Conservation (phyloP, 2,113 vertebrate genomes). For the Catharus minimus region DNA sequence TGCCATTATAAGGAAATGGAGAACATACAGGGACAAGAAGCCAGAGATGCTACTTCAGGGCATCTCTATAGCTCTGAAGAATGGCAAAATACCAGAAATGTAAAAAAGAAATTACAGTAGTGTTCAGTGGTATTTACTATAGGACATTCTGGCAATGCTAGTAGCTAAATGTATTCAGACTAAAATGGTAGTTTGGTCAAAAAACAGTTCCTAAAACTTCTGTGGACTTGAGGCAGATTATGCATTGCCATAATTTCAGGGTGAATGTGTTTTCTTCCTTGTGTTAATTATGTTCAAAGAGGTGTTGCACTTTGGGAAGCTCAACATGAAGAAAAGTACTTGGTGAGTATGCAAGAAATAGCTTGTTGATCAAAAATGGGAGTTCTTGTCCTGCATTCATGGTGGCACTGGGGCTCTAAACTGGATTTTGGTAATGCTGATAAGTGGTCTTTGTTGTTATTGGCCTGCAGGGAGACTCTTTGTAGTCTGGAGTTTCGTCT, state of each 20-base stretch:
- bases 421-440: not conserved
- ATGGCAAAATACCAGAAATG: not conserved
- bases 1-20: not conserved
- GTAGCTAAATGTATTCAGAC: not conserved
- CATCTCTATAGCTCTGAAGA: not conserved
- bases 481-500: not conserved
- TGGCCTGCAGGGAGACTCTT: not conserved
- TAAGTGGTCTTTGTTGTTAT: not conserved
- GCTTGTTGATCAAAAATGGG: not conserved
- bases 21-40: not conserved
- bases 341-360: not conserved
- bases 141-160: not conserved
- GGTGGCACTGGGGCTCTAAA: not conserved
- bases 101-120: not conserved
- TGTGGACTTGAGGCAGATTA: not conserved
- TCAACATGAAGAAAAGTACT: not conserved
- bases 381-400: not conserved
- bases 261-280: not conserved
- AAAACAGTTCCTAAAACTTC: not conserved
- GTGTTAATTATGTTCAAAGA: not conserved
- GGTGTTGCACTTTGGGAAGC: not conserved
- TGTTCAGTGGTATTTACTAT: not conserved
- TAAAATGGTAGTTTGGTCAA: not conserved
- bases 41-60: not conserved
- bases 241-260: not conserved